Percentiles rank a stretch among this genome's conserved stretches.
Evolutionary conservation across 1,140 invertebrate genomes (phyloP).

Genomic region (Cyphomyrmex costatus): DNA sequence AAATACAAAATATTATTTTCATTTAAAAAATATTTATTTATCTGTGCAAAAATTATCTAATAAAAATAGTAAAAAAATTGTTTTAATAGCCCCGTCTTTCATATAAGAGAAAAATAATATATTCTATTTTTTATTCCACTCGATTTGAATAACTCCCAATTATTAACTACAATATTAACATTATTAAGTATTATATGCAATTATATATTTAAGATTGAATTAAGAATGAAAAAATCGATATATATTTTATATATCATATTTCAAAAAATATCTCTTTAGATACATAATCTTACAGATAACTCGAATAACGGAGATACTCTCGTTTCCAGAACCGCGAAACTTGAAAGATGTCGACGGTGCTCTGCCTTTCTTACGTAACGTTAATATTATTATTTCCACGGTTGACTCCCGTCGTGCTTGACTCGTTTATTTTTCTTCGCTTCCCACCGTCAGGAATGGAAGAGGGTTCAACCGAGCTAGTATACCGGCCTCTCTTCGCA

Average conservation of each 20-base stretch:
- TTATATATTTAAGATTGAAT: background rate
- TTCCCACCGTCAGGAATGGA: slow-evolving; percentile 62
- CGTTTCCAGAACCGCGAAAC: slow-evolving; percentile 47
- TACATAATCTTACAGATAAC: background rate
- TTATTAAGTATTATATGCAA: background rate
- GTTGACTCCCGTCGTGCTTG: slow-evolving; percentile 61
- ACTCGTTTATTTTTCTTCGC: slow-evolving; percentile 78
- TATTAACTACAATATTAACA: background rate
- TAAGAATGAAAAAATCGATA: background rate
- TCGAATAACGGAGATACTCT: background rate
- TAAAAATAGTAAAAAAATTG: background rate
- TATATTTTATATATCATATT: background rate
- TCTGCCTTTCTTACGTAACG: slow-evolving; percentile 57
- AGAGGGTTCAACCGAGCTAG: slow-evolving; percentile 57
- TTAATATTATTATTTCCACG: slow-evolving; percentile 77
- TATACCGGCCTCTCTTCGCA: slow-evolving; percentile 59
- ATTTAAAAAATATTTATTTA: too few species aligned
- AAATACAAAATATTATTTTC: too few species aligned
- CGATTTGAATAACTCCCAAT: background rate
- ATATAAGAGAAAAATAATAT: background rate
- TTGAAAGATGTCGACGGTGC: slow-evolving; percentile 18
- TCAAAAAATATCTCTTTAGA: background rate
- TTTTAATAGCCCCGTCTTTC: too few species aligned
- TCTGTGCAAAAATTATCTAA: background rate
- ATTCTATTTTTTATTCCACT: background rate